A percentile compares a stretch with the other conserved stretches of the same genome.
These are phyloP conservation scores for Drosophila nigritarsus DNA, from an alignment of 2,888 invertebrate genomes.

Conservation along the genomic window DNA sequence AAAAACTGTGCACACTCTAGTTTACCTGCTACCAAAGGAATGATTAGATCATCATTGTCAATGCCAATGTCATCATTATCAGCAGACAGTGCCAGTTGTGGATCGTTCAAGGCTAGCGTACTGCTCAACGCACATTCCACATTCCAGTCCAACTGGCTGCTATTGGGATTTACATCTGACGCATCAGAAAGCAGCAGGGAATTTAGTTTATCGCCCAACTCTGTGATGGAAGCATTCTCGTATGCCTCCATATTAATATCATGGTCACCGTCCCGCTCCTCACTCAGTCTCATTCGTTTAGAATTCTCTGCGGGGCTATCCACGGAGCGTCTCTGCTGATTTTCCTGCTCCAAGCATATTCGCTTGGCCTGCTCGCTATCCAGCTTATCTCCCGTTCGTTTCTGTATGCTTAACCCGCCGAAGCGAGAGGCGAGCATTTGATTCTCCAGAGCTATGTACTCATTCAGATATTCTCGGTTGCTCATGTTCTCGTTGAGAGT, in stretches of 20 bases:
- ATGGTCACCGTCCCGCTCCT: not conserved
- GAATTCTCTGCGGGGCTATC: slow-evolving; percentile 5
- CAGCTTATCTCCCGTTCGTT: not conserved
- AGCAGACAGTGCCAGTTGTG: not conserved
- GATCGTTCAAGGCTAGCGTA: slow-evolving; percentile 39
- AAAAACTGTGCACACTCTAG: slow-evolving; percentile 13
- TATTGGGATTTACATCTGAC: slow-evolving; percentile 2
- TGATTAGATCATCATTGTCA: slow-evolving; percentile 45
- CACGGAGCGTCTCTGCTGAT: slow-evolving; percentile 6
- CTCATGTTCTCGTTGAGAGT: slow-evolving; percentile 60
- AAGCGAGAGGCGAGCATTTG: slow-evolving; percentile 66
- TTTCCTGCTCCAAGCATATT: not conserved
- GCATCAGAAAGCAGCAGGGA: slow-evolving; percentile 10
- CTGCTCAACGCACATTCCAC: slow-evolving; percentile 29
- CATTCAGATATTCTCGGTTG: slow-evolving; percentile 76
- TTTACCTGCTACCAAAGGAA: slow-evolving; percentile 59
- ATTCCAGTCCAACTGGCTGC: slow-evolving; percentile 15
- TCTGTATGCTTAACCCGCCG: slow-evolving; percentile 22
- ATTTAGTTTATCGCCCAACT: slow-evolving; percentile 25
- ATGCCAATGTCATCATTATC: slow-evolving; percentile 37
- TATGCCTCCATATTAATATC: not conserved
- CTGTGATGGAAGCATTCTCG: slow-evolving; percentile 20
- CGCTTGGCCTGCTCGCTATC: slow-evolving; percentile 24
- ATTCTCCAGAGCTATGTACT: slow-evolving; percentile 82
- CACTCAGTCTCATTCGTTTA: slow-evolving; percentile 6